Conservation (phyloP, 1,140 invertebrate genomes). For the Lordiphosa clarofinis region DNA sequence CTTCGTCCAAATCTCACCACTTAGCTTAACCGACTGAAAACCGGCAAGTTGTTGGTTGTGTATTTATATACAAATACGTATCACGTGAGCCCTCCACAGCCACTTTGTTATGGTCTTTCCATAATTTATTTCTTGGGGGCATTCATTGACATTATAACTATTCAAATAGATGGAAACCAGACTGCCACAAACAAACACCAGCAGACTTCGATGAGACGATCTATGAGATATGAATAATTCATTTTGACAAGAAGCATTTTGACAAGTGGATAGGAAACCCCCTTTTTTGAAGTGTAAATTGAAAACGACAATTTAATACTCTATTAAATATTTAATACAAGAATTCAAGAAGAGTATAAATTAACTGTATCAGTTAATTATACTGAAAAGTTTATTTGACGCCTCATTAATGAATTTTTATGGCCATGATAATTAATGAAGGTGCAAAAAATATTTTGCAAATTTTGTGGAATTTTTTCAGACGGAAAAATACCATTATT, state of each 20-base stretch:
- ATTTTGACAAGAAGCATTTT: conserved; percentile 1
- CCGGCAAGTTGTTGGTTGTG: background rate
- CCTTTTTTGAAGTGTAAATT: background rate
- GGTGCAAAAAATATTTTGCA: too few relatives aligned
- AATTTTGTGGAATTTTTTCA: too few relatives aligned
- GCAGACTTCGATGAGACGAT: conserved; percentile 15
- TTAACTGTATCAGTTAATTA: too few relatives aligned
- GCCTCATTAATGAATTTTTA: too few relatives aligned
- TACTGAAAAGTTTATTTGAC: too few relatives aligned
- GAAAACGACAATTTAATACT: too few relatives aligned
- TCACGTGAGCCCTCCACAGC: conserved; percentile 18
- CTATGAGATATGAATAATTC: conserved; percentile 31
- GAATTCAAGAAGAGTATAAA: too few relatives aligned
- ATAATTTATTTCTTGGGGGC: conserved; percentile 7
- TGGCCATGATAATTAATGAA: too few relatives aligned
- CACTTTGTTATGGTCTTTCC: background rate
- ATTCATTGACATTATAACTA: conserved; percentile 8
- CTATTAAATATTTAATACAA: too few relatives aligned
- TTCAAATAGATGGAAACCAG: conserved; percentile 7
- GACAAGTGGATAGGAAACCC: background rate
- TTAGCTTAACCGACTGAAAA: background rate
- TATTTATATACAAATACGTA: conserved; percentile 3
- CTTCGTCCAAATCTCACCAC: background rate
- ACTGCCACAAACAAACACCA: conserved; percentile 11
- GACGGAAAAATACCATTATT: too few relatives aligned